A percentile compares a stretch with the other conserved stretches of the same genome.
These are phyloP conservation scores for Micromesistius poutassou DNA, from an alignment of 2,797 vertebrate genomes.

Conservation along the genomic window DNA sequence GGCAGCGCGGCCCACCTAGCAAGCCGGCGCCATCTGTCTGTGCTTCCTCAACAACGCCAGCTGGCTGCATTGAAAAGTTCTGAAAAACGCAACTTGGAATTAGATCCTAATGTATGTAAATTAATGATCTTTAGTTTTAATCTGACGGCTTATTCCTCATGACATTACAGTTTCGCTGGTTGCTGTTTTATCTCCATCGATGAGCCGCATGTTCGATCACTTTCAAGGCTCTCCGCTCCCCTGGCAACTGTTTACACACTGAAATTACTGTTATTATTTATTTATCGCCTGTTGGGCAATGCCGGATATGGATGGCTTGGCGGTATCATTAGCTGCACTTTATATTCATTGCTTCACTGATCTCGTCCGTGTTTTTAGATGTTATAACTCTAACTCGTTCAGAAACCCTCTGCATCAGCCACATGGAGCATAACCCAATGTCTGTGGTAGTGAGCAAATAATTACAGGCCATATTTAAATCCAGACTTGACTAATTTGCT, in stretches of 20 bases:
- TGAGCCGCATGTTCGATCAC: constrained; percentile 19
- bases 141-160: constrained; percentile 15
- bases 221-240: constrained; percentile 24
- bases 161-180: constrained; percentile 20
- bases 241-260: constrained; percentile 31
- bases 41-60: constrained; percentile 17
- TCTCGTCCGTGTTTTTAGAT: constrained; percentile 9
- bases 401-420: constrained; percentile 27
- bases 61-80: constrained; percentile 16
- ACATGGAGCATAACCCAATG: constrained; percentile 25
- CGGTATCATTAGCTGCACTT: constrained; percentile 39
- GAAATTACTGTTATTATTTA: constrained; percentile 31
- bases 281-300: constrained; percentile 30
- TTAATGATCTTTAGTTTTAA: constrained; percentile 12
- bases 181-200: constrained; percentile 25
- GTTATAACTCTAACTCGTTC: constrained; percentile 11
- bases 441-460: constrained; percentile 11
- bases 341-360: constrained; percentile 30
- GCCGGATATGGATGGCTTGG: constrained; percentile 31
- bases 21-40: constrained; percentile 37
- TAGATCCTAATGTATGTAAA: constrained; percentile 13
- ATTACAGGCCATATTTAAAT: constrained; percentile 39
- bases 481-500: constrained; percentile 34
- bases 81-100: constrained; percentile 13
- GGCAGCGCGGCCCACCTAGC: constrained; percentile 19